Conservation (phyloP, 2,888 invertebrate species). For the Leptodirus hochenwartii region DNA sequence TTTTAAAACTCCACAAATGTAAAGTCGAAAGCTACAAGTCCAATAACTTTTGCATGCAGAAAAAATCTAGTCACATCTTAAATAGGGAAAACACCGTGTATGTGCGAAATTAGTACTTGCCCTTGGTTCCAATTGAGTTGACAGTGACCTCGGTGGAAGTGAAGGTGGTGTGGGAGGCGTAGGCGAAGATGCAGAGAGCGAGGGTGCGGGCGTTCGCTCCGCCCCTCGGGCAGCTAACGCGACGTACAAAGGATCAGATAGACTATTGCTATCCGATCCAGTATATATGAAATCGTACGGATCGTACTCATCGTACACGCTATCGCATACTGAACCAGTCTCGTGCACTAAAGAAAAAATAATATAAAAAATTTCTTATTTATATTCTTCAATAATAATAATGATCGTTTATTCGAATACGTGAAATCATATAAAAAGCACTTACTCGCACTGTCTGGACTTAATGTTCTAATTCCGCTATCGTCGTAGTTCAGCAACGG, state of each 20-base stretch:
- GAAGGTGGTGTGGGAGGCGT: slow-evolving; percentile 28
- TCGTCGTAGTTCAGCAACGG: slow-evolving; percentile 43
- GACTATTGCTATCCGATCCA: slow-evolving; percentile 40
- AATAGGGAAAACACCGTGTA: too few relatives aligned
- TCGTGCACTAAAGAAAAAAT: slow-evolving; percentile 27
- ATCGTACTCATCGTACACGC: slow-evolving; percentile 58
- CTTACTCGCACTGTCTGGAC: slow-evolving; percentile 35
- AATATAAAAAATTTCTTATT: slow-evolving; percentile 1
- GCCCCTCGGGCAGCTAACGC: slow-evolving; percentile 40
- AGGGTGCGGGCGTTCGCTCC: slow-evolving; percentile 28
- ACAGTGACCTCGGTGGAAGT: slow-evolving; percentile 33
- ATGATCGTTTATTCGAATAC: neutral
- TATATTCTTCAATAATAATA: neutral
- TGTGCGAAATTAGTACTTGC: too few relatives aligned
- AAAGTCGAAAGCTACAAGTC: too few relatives aligned
- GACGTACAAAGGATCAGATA: slow-evolving; percentile 49
- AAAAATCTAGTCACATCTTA: too few relatives aligned
- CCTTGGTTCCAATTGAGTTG: too few relatives aligned
- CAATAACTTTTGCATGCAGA: too few relatives aligned
- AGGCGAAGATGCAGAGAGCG: slow-evolving; percentile 32
- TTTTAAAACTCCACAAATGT: slow-evolving; percentile 1
- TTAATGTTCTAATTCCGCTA: slow-evolving; percentile 18
- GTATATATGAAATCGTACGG: slow-evolving; percentile 60
- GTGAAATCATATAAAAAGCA: slow-evolving; percentile 10
- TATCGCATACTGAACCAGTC: slow-evolving; percentile 37